Conservation (phyloP, 2,113 vertebrate genomes). For the Eurypyga helias region DNA sequence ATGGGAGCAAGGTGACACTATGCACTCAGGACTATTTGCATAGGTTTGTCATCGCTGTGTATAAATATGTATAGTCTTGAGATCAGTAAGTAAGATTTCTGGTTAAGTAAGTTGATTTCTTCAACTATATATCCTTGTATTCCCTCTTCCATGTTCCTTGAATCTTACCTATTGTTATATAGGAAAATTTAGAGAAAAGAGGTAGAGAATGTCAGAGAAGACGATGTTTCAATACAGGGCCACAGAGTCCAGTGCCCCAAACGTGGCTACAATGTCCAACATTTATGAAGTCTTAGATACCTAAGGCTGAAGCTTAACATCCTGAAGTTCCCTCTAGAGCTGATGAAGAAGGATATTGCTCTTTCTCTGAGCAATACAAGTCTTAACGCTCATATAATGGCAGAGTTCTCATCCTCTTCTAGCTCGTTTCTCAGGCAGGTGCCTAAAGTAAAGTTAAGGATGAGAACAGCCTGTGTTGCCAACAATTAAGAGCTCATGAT, state of each 20-base stretch:
- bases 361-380: neutral
- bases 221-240: neutral
- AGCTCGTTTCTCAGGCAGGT: neutral
- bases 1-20: neutral
- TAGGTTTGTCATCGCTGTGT: neutral
- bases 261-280: neutral
- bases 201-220: neutral
- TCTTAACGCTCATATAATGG: neutral
- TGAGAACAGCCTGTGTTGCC: neutral
- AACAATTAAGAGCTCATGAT: neutral
- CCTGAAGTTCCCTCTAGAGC: neutral
- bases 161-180: neutral
- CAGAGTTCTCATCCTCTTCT: neutral
- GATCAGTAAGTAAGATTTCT: neutral
- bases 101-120: too few species aligned
- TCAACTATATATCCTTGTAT: neutral
- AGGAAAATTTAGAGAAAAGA: neutral
- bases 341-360: neutral
- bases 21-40: neutral
- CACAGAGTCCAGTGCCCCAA: neutral
- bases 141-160: neutral
- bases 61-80: neutral
- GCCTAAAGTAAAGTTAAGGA: neutral
- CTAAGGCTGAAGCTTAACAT: neutral
- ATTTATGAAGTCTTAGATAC: neutral